Base-by-base conservation (phyloP, 1,140 invertebrate species). In the Wasmannia auropunctata region DNA sequence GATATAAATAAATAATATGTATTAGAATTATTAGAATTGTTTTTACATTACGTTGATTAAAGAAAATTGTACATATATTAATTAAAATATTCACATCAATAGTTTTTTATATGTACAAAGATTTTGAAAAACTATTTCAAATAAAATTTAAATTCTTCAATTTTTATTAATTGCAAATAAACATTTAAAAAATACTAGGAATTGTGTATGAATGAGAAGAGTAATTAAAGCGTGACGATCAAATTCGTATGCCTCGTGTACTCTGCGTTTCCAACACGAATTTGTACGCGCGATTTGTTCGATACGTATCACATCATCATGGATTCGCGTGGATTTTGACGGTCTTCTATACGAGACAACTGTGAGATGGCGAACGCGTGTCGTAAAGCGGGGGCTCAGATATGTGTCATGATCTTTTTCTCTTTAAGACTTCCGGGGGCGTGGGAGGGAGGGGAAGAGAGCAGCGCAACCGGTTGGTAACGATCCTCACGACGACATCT, bases 331-430 rank as follows among this genome's bases (percentile, higher is more conserved):
- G 19, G 62, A 43, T 81, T 34, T 81, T 19, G 34, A 40, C 25
- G 25, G 3, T 28, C n/a, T 81, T 56, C 34, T 16, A 56, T 70
- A 19, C 51, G 22, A 72, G 72, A 81, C 49, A 81, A 51, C 63
- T 81, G 63, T 70, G 46, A 70, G 63, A 76, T 49, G 63, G 43
- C 2, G 31, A 49, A 43, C 19, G 69, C 51, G 69, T 37, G 69
- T 84, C 70, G 43, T 60, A 75, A 84, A 28, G 49, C 77, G 65
- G 40, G 65, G 40, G 56, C 49, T 76, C 31, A 77, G 75, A 51
- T 85, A 43, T 77, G 56, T 51, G 43, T 77, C 56, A 69, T 31
- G 76, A 70, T 86, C 62, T 70, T 86, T 86, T 81, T 81, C 76
- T 56, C 76, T 46, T 70, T 85, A 85, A 85, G 81, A 58, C 72